These are phyloP conservation scores for Caenorhabditis wallacei DNA, from an alignment of 2,888 invertebrate genomes.

Conservation along the genomic window DNA sequence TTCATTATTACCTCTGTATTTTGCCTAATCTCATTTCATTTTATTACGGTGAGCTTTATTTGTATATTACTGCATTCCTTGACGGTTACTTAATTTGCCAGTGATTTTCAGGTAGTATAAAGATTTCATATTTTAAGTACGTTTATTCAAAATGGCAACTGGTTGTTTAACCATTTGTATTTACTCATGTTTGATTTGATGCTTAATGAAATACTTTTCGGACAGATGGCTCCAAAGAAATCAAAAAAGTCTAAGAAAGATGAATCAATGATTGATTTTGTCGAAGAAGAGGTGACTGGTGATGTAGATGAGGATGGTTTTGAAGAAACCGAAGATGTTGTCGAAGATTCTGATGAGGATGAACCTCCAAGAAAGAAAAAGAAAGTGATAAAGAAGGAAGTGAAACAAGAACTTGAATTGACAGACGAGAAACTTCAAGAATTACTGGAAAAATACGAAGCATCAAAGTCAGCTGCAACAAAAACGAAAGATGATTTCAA, in stretches of 20 bases:
- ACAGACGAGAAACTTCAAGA: conserved; percentile 61
- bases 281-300: conserved; percentile 65
- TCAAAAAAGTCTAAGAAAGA: conserved; percentile 52
- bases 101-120: conserved; percentile 31
- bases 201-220: too few species aligned
- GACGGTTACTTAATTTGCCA: conserved; percentile 28
- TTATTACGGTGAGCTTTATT: conserved; percentile 39
- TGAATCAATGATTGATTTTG: conserved; percentile 61
- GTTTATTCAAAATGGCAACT: too few species aligned
- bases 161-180: neutral
- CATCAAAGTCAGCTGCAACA: conserved; percentile 56
- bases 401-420: conserved; percentile 51
- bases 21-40: conserved; percentile 26
- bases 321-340: conserved; percentile 44
- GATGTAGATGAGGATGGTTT: conserved; percentile 52
- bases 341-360: conserved; percentile 49
- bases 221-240: conserved; percentile 54
- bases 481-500: conserved; percentile 68
- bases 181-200: too few species aligned
- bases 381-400: conserved; percentile 48
- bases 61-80: conserved; percentile 57
- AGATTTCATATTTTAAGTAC: conserved; percentile 2
- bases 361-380: conserved; percentile 62
- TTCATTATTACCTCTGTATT: conserved; percentile 1
- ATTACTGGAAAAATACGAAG: conserved; percentile 65